phyloP scores from a whole-genome alignment of 2,888 invertebrate genomes.

The Clanis bilineata region DNA sequence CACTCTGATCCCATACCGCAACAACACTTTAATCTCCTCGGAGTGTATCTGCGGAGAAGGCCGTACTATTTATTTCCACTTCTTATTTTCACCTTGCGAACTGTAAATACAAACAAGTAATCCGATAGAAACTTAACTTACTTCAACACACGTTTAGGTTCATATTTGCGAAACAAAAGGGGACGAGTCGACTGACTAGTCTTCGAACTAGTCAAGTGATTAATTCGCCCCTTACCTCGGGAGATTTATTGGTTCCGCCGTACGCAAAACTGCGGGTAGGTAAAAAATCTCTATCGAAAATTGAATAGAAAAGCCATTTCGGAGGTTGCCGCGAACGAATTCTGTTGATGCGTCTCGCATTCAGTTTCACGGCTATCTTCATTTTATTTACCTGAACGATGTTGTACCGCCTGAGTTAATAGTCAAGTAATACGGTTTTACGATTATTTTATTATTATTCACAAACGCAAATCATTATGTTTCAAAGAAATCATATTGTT shows the following conservation, averaged over 20 bases:
- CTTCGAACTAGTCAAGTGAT: conserved; percentile 71
- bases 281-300: conserved; percentile 82
- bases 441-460: conserved; percentile 16
- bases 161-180: conserved; percentile 42
- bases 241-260: conserved; percentile 81
- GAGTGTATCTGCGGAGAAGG: conserved; percentile 69
- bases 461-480: conserved; percentile 23
- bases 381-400: conserved; percentile 61
- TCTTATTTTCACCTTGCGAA: conserved; percentile 77
- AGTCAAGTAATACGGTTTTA: not conserved
- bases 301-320: conserved; percentile 82
- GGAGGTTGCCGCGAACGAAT: conserved; percentile 62
- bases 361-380: conserved; percentile 69
- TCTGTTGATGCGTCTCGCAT: conserved; percentile 64
- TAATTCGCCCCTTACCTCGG: conserved; percentile 80
- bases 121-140: conserved; percentile 47
- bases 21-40: conserved; percentile 76
- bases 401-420: conserved; percentile 42
- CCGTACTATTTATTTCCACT: conserved; percentile 75
- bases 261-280: conserved; percentile 81
- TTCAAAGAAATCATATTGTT: not conserved
- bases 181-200: conserved; percentile 58
- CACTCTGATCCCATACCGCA: conserved; percentile 49
- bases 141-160: conserved; percentile 37
- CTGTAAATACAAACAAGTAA: conserved; percentile 59